Base-by-base conservation (phyloP, 2,113 vertebrate species). In the Ptychochromis oligacanthus region DNA sequence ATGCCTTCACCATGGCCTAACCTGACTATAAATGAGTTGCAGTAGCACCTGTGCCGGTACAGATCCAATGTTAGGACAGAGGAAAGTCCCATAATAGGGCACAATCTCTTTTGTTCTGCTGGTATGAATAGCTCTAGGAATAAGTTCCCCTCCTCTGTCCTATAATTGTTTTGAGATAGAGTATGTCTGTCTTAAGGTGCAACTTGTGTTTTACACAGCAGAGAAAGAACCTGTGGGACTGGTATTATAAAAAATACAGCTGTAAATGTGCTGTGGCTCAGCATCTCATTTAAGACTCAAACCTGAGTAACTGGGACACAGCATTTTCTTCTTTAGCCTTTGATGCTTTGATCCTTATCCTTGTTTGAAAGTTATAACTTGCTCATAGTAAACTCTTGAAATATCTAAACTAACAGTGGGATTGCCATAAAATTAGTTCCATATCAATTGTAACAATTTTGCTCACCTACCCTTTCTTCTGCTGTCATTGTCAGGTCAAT, bases 1-100 rank as follows among this genome's bases (percentile, higher is more conserved):
- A 92, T 93, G 86, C 80, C 70, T 88, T 67, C 8, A 80, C 77
- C 62, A 88, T 90, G 76, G 87, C 77, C 82, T 90, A 91, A 92
- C 87, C 85, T 91, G 87, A 72, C 86, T 92, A 89, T 89, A 91
- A 92, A 94, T 91, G 90, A 88, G 80, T 59, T 17, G 4, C 78
- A 52, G 82, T 82, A 65, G 80, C 92, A 92, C 92, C 85, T 91
- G 90, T 90, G 92, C 64, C 46, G 46, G 76, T 89, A 43, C 76
- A 74, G 87, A 90, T 90, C 85, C 80, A 79, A 65, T 87, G 77
- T 85, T 70, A 22, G 83, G 87, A 83, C 77, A 86, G 72, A 75
- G 76, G 43, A 90, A 58, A 82, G 85, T 85, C 83, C 90, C 79
- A 86, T 88, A 80, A 91, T 87, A 88, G 87, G 77, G 77, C 17